Evolutionary conservation across 2,113 vertebrate species (phyloP).

Genomic region (Rhodinocichla rosea): DNA sequence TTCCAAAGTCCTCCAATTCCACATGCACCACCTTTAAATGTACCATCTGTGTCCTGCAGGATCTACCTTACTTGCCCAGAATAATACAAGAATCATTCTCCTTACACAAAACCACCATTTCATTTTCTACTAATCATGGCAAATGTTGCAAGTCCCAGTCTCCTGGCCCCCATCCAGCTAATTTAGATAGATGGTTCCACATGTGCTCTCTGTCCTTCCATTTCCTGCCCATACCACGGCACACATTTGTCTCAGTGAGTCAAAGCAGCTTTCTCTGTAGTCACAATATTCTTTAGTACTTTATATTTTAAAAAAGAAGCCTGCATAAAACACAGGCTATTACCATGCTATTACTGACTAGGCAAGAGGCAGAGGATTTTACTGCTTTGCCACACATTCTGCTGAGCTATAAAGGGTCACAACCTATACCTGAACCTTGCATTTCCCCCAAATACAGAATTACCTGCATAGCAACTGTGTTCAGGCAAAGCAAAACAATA

Average conservation of each 20-base stretch:
- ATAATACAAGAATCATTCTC: background rate
- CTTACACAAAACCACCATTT: constrained; percentile 5
- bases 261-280: constrained; percentile 11
- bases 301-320: background rate
- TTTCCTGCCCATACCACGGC: background rate
- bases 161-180: constrained; percentile 39
- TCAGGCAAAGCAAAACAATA: background rate
- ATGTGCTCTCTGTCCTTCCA: constrained; percentile 47
- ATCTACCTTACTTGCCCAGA: background rate
- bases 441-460: background rate
- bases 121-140: background rate
- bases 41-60: background rate
- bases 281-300: background rate
- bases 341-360: background rate
- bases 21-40: background rate
- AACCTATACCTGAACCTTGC: background rate
- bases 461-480: background rate
- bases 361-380: background rate
- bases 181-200: constrained; percentile 52
- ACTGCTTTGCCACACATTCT: background rate
- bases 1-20: background rate
- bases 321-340: background rate
- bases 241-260: constrained; percentile 18
- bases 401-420: background rate
- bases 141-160: constrained; percentile 9